Evolutionary conservation across 1,140 invertebrate genomes (phyloP).

Genomic region (Camponotus floridanus): DNA sequence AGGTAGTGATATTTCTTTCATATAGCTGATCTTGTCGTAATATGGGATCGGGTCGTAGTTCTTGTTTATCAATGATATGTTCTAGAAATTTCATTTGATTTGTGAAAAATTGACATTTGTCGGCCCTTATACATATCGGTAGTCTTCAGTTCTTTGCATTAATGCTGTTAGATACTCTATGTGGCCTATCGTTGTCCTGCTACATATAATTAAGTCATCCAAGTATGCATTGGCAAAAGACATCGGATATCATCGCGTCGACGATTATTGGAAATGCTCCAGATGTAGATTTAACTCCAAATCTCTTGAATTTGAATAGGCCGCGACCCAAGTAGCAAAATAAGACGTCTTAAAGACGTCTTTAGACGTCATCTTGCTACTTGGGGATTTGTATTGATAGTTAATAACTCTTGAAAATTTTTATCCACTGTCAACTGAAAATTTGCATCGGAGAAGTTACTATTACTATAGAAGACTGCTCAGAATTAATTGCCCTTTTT

Average conservation of each 20-base stretch:
- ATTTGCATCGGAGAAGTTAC: neutral
- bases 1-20: neutral
- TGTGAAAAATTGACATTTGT: neutral
- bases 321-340: no score
- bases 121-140: neutral
- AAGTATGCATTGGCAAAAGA: neutral
- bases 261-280: neutral
- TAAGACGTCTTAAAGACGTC: no score
- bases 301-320: neutral
- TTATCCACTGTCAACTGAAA: neutral
- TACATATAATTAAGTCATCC: neutral
- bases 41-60: neutral
- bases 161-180: neutral
- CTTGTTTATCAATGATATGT: neutral
- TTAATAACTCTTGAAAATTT: neutral
- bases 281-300: neutral
- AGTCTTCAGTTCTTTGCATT: neutral
- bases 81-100: neutral
- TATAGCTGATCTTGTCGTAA: neutral
- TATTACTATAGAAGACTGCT: no score
- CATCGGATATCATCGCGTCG: neutral
- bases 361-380: no score
- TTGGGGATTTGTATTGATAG: neutral
- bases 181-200: neutral
- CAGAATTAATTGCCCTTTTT: no score